Evolutionary conservation across 2,888 invertebrate species (phyloP), one percentile per base, ranked within the genome.

Genomic region (Amphipoea lucens): DNA sequence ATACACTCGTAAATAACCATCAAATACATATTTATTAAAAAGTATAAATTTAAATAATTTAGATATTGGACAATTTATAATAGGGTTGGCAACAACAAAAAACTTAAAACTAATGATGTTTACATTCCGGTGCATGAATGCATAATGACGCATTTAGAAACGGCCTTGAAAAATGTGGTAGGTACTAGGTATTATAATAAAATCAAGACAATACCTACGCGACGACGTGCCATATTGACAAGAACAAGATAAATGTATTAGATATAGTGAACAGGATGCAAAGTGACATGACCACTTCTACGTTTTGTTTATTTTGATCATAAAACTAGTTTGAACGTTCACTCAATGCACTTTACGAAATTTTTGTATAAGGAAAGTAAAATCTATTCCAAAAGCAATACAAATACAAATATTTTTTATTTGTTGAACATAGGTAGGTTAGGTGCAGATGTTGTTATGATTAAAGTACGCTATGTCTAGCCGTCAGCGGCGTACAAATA

Each of bases 401-500:
- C 45, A 51, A 51, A 51, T 6, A 51, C 17, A 51, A 51, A 17
- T 51, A 12, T 11, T 23, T 2, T 95, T 65, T 20, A 36, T 7
- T 65, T 20, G 11, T 45, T 45, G 45, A 65, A 65, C 65, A 11
- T 36, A 20, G 36, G 57, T 29, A 14, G 11, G 68, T 68, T 23
- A 68, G n/a, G n/a, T 67, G n/a, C 66, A 42, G 7, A 66, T 14
- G 7, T 6, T 40, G 23, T 29, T 29, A 29, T 29, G 29, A 29
- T 29, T 29, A 29, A 29, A 29, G 29, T 29, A 29, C 29, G 29
- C 29, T 29, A 29, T 29, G 29, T 29, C 29, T 29, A 29, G 29
- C 29, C 29, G 29, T 29, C 29, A 29, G 29, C 29, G 29, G 29
- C 29, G 29, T 29, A 29, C 29, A 29, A 29, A 29, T 29, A 29